These are phyloP conservation scores for Orycteropus afer DNA, from an alignment of 2,113 vertebrate species.

Conservation along the genomic window DNA sequence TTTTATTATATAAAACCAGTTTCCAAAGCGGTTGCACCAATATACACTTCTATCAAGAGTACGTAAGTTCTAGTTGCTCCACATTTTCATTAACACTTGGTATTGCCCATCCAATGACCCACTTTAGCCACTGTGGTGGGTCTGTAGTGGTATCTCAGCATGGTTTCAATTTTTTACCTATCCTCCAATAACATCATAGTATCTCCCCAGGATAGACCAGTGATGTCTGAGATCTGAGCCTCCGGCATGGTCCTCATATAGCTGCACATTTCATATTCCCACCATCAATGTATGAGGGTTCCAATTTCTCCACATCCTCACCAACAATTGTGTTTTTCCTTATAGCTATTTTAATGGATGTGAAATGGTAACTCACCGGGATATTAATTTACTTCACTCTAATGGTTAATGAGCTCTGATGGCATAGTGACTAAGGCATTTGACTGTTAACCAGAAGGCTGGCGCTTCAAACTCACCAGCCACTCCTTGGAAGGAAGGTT, in stretches of 20 bases:
- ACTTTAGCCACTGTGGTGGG: conserved; percentile 7
- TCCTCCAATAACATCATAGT: not conserved
- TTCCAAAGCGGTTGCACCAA: not conserved
- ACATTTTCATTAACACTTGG: not conserved
- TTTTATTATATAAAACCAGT: not conserved
- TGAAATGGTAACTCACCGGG: not conserved
- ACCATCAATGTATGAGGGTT: not conserved
- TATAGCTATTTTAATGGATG: not conserved
- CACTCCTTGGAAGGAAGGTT: too few species aligned
- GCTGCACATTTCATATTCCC: conserved; percentile 16
- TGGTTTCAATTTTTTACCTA: not conserved
- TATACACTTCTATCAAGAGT: not conserved
- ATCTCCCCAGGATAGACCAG: not conserved
- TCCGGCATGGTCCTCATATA: not conserved
- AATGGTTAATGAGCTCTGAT: not conserved
- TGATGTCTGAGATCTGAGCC: conserved; percentile 6
- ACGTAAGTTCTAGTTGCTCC: conserved; percentile 1
- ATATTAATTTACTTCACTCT: not conserved
- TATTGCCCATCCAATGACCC: conserved; percentile 32
- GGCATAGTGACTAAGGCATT: not conserved
- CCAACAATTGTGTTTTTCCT: not conserved
- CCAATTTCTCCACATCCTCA: not conserved
- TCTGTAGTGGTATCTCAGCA: not conserved
- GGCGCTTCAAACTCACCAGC: too few species aligned
- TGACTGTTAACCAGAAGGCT: not conserved